Evolutionary conservation across 2,113 vertebrate species (phyloP).

Genomic region (Hyperopisus bebe): DNA sequence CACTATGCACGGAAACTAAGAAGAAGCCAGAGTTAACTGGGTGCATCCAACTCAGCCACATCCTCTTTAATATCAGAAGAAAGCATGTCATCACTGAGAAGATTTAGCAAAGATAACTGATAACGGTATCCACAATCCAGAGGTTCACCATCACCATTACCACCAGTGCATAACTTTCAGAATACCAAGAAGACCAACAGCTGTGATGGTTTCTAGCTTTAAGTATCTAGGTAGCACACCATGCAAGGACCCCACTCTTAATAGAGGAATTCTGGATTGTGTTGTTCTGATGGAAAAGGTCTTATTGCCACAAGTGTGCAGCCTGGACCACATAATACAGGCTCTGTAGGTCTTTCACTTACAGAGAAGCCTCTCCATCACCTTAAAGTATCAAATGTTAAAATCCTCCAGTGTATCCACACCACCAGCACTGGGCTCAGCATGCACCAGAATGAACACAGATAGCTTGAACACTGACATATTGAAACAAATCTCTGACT

Average conservation of each 20-base stretch:
- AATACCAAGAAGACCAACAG: background rate
- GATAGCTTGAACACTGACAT: background rate
- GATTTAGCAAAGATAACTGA: background rate
- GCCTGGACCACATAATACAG: background rate
- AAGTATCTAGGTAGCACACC: background rate
- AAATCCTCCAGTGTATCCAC: background rate
- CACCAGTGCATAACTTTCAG: background rate
- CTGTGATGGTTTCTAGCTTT: background rate
- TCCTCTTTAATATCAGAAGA: background rate
- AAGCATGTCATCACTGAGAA: background rate
- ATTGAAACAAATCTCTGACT: background rate
- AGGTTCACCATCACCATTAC: background rate
- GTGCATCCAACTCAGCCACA: background rate
- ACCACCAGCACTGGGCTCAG: background rate
- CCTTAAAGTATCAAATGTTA: background rate
- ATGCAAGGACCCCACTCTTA: background rate
- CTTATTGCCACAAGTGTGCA: background rate
- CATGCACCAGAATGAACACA: background rate
- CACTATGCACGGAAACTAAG: background rate
- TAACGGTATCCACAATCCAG: background rate
- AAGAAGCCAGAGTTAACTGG: background rate
- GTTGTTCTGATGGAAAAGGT: background rate
- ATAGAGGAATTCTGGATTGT: background rate
- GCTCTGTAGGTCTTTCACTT: background rate
- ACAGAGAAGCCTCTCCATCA: background rate